These are phyloP conservation scores for Goniozus legneri DNA, from an alignment of 1,140 invertebrate genomes.

Conservation along the genomic window DNA sequence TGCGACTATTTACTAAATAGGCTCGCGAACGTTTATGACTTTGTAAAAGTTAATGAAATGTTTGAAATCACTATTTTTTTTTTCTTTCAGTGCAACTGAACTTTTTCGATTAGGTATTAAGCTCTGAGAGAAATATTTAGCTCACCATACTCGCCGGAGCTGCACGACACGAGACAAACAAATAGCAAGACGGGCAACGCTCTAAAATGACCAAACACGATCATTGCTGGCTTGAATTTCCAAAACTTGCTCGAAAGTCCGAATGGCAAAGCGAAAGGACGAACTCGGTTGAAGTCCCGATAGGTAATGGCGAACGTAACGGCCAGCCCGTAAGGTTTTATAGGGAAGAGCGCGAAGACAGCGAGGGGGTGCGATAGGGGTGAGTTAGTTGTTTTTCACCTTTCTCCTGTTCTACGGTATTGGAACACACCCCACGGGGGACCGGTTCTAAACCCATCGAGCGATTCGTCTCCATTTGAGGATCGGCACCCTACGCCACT, in stretches of 20 bases:
- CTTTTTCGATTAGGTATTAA: too few species aligned
- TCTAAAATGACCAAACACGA: neutral
- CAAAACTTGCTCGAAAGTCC: too few species aligned
- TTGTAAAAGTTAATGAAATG: too few species aligned
- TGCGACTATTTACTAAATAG: too few species aligned
- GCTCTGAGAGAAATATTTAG: neutral
- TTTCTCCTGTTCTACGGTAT: neutral
- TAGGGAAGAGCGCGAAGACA: conserved; percentile 14
- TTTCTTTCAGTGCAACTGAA: too few species aligned
- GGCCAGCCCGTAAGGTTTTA: conserved; percentile 22
- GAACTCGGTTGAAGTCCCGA: neutral
- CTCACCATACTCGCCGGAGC: conserved; percentile 37
- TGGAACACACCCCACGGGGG: neutral
- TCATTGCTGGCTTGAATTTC: conserved; percentile 14
- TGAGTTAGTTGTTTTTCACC: neutral
- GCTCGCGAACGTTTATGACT: too few species aligned
- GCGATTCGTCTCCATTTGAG: conserved; percentile 50
- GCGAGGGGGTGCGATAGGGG: neutral
- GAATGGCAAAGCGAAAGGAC: too few species aligned
- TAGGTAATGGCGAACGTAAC: neutral
- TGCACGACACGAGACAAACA: conserved; percentile 18
- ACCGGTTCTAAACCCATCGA: neutral
- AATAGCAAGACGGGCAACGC: conserved; percentile 14
- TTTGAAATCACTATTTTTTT: too few species aligned
- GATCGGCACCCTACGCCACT: conserved; percentile 37